Percentiles rank a stretch among this genome's conserved stretches.
phyloP scores from a whole-genome alignment of 2,888 invertebrate species.

The Nasonia oneida region DNA sequence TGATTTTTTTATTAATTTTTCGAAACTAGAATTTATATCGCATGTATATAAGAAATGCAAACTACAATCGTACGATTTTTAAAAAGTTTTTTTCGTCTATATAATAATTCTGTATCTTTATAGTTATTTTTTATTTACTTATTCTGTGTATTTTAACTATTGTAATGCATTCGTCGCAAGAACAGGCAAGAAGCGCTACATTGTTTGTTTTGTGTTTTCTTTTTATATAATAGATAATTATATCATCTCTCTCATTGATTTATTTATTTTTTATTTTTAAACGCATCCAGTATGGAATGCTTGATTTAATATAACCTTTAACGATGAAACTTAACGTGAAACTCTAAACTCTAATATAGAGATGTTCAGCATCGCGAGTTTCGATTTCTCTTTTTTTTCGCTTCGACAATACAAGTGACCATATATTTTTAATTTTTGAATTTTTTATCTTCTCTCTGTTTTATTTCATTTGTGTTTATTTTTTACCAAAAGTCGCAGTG shows the following conservation, averaged over 20 bases:
- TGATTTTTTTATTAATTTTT: constrained; percentile 25
- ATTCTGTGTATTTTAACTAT: constrained; percentile 35
- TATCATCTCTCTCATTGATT: constrained; percentile 36
- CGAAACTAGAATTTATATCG: constrained; percentile 55
- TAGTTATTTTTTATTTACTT: constrained; percentile 41
- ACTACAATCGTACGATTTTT: constrained; percentile 57
- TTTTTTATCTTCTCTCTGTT: constrained; percentile 33
- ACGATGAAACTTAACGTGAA: constrained; percentile 57
- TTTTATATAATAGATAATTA: constrained; percentile 42
- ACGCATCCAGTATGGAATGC: constrained; percentile 38
- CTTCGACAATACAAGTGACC: constrained; percentile 35
- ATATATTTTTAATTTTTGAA: constrained; percentile 27
- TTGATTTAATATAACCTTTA: constrained; percentile 54
- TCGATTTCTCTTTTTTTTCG: constrained; percentile 59
- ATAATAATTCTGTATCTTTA: constrained; percentile 46
- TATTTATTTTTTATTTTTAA: constrained; percentile 35
- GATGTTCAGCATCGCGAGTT: constrained; percentile 59
- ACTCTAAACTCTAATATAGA: constrained; percentile 59
- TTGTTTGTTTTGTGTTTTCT: constrained; percentile 35
- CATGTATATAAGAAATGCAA: constrained; percentile 56
- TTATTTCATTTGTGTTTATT: constrained; percentile 25
- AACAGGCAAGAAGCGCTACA: constrained; percentile 57
- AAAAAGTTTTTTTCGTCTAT: constrained; percentile 48
- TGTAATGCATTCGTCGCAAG: constrained; percentile 47
- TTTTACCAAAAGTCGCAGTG: constrained; percentile 49